Percentiles rank a stretch among this genome's conserved stretches.
Conservation (phyloP, 2,113 vertebrate genomes). For the Sylvicapra grimmia region DNA sequence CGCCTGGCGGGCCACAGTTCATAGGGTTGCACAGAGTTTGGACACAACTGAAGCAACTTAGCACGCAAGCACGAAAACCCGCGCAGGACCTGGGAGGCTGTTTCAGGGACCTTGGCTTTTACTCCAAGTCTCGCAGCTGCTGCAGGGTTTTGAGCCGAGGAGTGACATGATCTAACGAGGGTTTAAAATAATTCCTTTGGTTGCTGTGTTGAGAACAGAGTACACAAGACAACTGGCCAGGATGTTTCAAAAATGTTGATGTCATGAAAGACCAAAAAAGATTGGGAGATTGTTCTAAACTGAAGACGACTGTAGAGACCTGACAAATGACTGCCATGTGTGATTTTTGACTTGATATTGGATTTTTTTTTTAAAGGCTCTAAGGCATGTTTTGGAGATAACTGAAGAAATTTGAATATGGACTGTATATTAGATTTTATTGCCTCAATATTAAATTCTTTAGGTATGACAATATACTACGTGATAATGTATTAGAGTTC, state of each 20-base stretch:
- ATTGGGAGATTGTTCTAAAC: background rate
- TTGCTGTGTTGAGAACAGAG: background rate
- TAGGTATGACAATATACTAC: background rate
- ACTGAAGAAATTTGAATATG: background rate
- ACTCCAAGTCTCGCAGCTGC: background rate
- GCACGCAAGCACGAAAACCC: background rate
- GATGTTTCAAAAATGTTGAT: background rate
- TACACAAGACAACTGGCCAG: background rate
- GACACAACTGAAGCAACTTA: background rate
- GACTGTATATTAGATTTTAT: background rate
- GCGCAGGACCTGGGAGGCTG: background rate
- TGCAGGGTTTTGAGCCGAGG: background rate
- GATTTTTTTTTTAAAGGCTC: background rate
- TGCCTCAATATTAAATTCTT: background rate
- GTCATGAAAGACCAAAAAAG: background rate
- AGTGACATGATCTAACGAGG: background rate
- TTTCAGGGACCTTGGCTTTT: background rate
- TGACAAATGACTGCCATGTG: background rate
- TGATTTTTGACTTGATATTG: background rate
- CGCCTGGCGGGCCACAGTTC: background rate
- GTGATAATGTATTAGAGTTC: background rate
- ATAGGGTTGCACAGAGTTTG: background rate
- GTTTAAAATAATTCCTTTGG: background rate
- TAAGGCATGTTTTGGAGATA: background rate
- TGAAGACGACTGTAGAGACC: background rate